Evolutionary conservation across 2,113 vertebrate genomes (phyloP), one percentile per base, ranked within the genome.

Genomic region (Leptodactylus fuscus): DNA sequence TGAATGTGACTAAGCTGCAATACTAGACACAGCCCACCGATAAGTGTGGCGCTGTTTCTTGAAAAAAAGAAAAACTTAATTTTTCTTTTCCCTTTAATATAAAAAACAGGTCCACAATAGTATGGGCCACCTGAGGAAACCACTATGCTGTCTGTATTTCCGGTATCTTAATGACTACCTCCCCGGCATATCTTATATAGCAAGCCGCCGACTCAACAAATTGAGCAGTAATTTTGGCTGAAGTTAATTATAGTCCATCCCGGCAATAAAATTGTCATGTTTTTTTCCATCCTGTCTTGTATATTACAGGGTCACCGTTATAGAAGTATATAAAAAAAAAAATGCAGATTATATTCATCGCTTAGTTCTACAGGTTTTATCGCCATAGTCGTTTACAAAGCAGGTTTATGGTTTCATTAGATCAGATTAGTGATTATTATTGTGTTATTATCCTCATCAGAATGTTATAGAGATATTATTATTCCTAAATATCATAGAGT

Each of bases 81-180:
- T n/a, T n/a, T n/a, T n/a, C n/a, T n/a, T n/a, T n/a, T n/a, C n/a
- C n/a, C n/a, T n/a, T n/a, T n/a, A 41, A 41, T 48, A 10, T 48
- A 8, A 2, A 48, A 12, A 13, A 48, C 18, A 69, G 34, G 10
- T 34, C 1, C 7, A 34, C 13, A 11, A 18, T 32, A 36, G 22
- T 9, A 24, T 73, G 34, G 44, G 41, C 69, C 41, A 12, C 69
- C 22, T 18, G 5, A 69, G 29, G 38, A 5, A 36, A 0, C 9
- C 38, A 46, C 18, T 5, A 77, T 12, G 18, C 24, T 12, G 6
- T 10, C 53, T 34, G 53, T 46, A 44, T 76, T 10, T 49, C 44
- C 7, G 74, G 74, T 46, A 76, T 76, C 46, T 51, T 76, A 76
- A 76, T 49, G n/a, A 76, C n/a, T 24, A 41, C n/a, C 46, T 41